Evolutionary conservation across 37 sponge, comb jelly and placozoan species (phyloP).

Genomic region (Oopsacas minuta): DNA sequence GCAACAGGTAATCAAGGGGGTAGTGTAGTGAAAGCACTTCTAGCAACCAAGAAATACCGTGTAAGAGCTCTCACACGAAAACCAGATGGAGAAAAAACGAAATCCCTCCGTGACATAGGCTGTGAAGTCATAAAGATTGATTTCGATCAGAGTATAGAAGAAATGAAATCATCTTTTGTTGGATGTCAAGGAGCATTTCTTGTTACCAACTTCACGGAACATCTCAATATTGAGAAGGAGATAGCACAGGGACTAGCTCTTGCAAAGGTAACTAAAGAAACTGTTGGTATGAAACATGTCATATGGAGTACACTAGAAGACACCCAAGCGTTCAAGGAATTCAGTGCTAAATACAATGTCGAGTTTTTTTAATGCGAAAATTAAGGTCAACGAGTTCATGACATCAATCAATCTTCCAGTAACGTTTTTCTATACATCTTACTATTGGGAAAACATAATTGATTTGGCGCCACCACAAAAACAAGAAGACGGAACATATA

Average conservation of each 20-base stretch:
- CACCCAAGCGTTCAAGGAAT: slow-evolving; percentile 25
- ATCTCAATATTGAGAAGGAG: neutral
- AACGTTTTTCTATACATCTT: no score
- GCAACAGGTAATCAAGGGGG: no score
- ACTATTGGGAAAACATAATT: no score
- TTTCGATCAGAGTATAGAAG: no score
- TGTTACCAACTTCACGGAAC: slow-evolving; percentile 47
- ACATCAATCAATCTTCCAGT: no score
- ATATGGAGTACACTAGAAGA: slow-evolving; percentile 44
- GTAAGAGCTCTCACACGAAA: no score
- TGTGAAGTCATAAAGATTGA: no score
- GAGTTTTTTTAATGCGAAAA: slow-evolving; percentile 28
- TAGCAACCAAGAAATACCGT: no score
- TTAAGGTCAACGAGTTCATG: no score
- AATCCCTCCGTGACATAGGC: no score
- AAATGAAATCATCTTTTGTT: neutral
- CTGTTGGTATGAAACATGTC: slow-evolving; percentile 46
- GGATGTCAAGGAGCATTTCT: neutral
- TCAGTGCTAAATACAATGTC: slow-evolving; percentile 21
- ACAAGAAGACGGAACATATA: slow-evolving; percentile 35
- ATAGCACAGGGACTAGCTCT: slow-evolving; percentile 39
- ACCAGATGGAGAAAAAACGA: no score
- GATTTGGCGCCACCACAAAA: neutral
- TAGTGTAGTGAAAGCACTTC: no score
- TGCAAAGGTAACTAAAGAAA: slow-evolving; percentile 32